Evolutionary conservation across 2,797 vertebrate genomes (phyloP).

Genomic region (Holocentrus rufus): DNA sequence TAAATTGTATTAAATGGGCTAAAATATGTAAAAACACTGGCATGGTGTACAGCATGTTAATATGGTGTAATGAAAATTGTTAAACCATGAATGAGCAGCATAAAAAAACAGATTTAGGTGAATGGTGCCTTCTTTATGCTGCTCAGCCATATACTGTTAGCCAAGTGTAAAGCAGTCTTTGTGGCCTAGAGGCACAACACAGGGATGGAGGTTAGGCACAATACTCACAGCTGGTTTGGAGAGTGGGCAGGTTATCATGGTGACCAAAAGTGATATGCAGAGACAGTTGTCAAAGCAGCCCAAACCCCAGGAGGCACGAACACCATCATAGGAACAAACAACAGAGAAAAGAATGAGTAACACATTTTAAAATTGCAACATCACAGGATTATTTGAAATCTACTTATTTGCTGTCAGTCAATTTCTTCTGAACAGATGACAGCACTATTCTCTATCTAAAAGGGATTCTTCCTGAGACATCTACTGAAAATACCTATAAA

Average conservation of each 20-base stretch:
- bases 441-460: constrained; percentile 80
- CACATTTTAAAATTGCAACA: not conserved
- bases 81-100: not conserved
- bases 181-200: not conserved
- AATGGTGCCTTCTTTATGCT: too few relatives aligned
- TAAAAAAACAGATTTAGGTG: too few relatives aligned
- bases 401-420: not conserved
- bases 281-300: not conserved
- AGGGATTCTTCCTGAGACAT: constrained; percentile 76
- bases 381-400: not conserved
- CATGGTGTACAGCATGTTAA: too few relatives aligned
- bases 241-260: constrained; percentile 23
- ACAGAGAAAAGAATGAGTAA: constrained; percentile 15
- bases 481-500: constrained; percentile 45
- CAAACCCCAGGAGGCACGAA: constrained; percentile 45
- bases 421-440: not conserved
- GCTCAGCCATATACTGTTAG: too few relatives aligned
- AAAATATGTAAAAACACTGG: too few relatives aligned
- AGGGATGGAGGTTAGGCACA: not conserved
- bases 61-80: not conserved
- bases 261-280: constrained; percentile 26
- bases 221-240: constrained; percentile 90
- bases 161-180: not conserved
- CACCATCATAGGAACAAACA: constrained; percentile 27
- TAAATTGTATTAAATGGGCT: too few relatives aligned